Evolutionary conservation across 2,888 invertebrate species (phyloP).

Genomic region (Plagiodera versicolora): DNA sequence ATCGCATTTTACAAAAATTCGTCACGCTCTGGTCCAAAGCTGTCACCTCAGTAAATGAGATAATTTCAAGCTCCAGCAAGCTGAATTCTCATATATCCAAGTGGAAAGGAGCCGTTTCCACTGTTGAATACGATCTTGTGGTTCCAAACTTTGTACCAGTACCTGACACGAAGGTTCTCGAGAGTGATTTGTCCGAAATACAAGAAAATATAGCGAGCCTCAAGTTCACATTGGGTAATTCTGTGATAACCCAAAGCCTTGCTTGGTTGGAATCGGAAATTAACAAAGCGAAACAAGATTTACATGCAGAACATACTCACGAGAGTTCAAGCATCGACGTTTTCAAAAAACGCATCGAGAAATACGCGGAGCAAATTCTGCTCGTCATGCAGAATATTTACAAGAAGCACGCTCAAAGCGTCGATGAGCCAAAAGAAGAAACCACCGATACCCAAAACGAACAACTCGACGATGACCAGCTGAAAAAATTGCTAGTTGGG

Average conservation of each 20-base stretch:
- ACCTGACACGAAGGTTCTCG: slow-evolving; percentile 16
- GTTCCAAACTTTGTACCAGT: slow-evolving; percentile 40
- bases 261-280: slow-evolving; percentile 24
- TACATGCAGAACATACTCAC: slow-evolving; percentile 15
- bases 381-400: slow-evolving; percentile 40
- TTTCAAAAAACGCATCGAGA: slow-evolving; percentile 28
- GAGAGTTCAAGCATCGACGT: slow-evolving; percentile 12
- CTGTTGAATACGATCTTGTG: slow-evolving; percentile 39
- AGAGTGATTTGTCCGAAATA: slow-evolving; percentile 19
- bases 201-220: slow-evolving; percentile 15
- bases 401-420: slow-evolving; percentile 35
- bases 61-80: slow-evolving; percentile 33
- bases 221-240: slow-evolving; percentile 20
- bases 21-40: slow-evolving; percentile 44
- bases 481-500: slow-evolving; percentile 67
- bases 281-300: background rate
- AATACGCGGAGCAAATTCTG: slow-evolving; percentile 31
- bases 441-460: slow-evolving; percentile 48
- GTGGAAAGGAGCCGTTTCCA: slow-evolving; percentile 35
- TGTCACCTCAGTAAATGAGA: slow-evolving; percentile 31
- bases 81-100: slow-evolving; percentile 37
- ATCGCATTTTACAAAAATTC: slow-evolving; percentile 44
- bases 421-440: slow-evolving; percentile 40
- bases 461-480: slow-evolving; percentile 64
- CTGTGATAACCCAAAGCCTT: slow-evolving; percentile 16